phyloP scores from a whole-genome alignment of 1,140 invertebrate genomes.

The Drosophila grimshawi region DNA sequence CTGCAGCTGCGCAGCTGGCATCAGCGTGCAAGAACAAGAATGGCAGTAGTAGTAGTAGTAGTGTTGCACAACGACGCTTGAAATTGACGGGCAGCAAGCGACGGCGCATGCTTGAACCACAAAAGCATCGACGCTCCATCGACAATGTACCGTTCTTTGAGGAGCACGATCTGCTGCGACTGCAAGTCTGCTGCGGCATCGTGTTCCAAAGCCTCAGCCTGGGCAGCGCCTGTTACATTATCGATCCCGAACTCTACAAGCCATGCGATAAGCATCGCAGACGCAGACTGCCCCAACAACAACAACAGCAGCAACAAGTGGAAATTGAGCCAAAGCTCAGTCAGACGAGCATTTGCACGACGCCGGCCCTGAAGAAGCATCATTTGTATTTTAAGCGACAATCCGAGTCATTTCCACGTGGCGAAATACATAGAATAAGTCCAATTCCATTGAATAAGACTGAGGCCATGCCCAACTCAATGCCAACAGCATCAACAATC shows the following conservation, averaged over 20 bases:
- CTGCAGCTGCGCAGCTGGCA: conserved; percentile 51
- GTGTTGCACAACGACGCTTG: conserved; percentile 11
- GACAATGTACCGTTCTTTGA: conserved; percentile 76
- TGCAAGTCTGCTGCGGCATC: conserved; percentile 76
- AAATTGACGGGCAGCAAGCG: conserved; percentile 59
- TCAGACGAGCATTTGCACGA: conserved; percentile 52
- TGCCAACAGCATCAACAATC: conserved; percentile 23
- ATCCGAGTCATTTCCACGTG: conserved; percentile 79
- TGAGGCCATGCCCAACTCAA: conserved; percentile 45
- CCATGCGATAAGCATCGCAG: conserved; percentile 72
- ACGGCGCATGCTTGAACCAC: conserved; percentile 59
- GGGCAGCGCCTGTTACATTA: conserved; percentile 62
- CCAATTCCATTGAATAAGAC: conserved; percentile 79
- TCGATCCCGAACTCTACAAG: conserved; percentile 71
- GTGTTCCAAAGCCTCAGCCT: conserved; percentile 70
- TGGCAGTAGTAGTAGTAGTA: background rate
- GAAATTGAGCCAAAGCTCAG: conserved; percentile 22
- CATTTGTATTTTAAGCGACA: conserved; percentile 82
- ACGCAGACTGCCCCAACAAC: conserved; percentile 35
- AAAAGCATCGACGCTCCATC: conserved; percentile 58
- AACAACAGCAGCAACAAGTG: conserved; percentile 4
- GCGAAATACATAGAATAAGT: conserved; percentile 74
- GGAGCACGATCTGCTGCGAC: conserved; percentile 58
- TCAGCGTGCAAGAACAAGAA: conserved; percentile 15
- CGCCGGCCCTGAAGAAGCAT: conserved; percentile 79